Base-by-base conservation (phyloP, 1,140 invertebrate species). In the Microplitis mediator region DNA sequence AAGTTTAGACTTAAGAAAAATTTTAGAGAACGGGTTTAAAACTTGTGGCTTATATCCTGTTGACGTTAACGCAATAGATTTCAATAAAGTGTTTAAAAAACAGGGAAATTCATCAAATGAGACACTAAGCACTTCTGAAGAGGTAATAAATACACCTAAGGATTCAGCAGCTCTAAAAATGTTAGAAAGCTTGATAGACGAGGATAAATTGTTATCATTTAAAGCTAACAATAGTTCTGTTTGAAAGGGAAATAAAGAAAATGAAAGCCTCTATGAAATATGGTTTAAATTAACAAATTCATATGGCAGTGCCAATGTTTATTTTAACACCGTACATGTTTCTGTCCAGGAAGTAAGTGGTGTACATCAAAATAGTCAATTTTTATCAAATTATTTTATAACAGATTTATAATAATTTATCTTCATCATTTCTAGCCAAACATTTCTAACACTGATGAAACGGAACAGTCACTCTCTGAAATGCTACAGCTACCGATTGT, bases 1-100 rank as follows among this genome's bases (percentile, higher is more conserved):
- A 23, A 50, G 23, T 61, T 51, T 60, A 39, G 60, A 61, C 60
- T 36, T 58, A 14, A 54, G 61, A 31, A 34, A 36, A 36, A 62
- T 69, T 61, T 39, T 73, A 35, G 32, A 45, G 60, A 69, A 61
- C 69, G 72, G 35, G 51, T 73, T 73, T 32, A 61, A 69, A 63
- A 31, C 54, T 6, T 69, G 65, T 62, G 64, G 71, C 5, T 68
- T 68, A 23, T 31, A 69, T 45, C 68, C 58, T 9, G 32, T 58
- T 14, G 36, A 58, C 36, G 54, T 39, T 23, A 31, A 70, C 61
- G 68, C 34, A 50, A 61, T 70, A 36, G 58, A 70, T 61, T 70
- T 60, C 45, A 14, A 35, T 13, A 70, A 70, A 39, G 35, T 60
- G 16, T 70, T 60, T 31, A 70, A 45, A 61, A 61, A 11, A 52